phyloP scores from a whole-genome alignment of 2,888 invertebrate genomes.

The Aphelenchoides bicaudatus region DNA sequence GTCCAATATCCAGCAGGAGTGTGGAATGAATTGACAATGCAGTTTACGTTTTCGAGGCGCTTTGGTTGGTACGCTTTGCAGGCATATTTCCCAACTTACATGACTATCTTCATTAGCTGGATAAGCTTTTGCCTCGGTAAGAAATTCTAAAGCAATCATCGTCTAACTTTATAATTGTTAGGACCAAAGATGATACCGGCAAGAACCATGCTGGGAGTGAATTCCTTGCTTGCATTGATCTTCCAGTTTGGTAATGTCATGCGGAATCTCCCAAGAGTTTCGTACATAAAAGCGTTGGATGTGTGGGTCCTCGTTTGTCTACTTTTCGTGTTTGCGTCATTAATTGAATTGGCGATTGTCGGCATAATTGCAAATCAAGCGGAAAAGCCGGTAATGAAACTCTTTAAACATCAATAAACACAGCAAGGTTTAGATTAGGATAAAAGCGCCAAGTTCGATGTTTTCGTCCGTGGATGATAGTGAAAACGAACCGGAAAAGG shows the following conservation, averaged over 20 bases:
- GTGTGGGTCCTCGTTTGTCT: slow-evolving; percentile 20
- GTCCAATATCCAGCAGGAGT: slow-evolving; percentile 56
- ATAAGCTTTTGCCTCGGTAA: slow-evolving; percentile 36
- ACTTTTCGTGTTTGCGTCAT: slow-evolving; percentile 54
- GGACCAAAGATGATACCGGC: slow-evolving; percentile 53
- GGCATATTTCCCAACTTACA: slow-evolving; percentile 60
- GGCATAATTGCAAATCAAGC: slow-evolving; percentile 44
- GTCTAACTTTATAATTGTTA: too few species aligned
- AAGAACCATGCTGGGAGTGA: slow-evolving; percentile 56
- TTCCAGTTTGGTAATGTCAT: slow-evolving; percentile 58
- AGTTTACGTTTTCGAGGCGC: slow-evolving; percentile 52
- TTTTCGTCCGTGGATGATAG: slow-evolving; percentile 7
- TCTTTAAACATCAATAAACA: neutral
- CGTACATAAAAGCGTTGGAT: slow-evolving; percentile 36
- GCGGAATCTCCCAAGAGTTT: slow-evolving; percentile 52
- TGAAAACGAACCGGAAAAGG: slow-evolving; percentile 1
- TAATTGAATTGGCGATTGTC: slow-evolving; percentile 54
- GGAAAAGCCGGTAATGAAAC: slow-evolving; percentile 21
- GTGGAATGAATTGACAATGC: slow-evolving; percentile 59
- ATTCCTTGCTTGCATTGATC: slow-evolving; percentile 40
- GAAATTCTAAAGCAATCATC: too few species aligned
- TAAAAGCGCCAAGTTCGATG: neutral
- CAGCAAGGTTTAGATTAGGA: too few species aligned
- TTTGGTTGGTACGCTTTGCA: slow-evolving; percentile 61
- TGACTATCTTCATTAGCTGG: slow-evolving; percentile 59